A percentile compares a stretch with the other conserved stretches of the same genome.
These are phyloP conservation scores for Mormoops blainvillei DNA, from an alignment of 2,113 vertebrate genomes.

Conservation along the genomic window DNA sequence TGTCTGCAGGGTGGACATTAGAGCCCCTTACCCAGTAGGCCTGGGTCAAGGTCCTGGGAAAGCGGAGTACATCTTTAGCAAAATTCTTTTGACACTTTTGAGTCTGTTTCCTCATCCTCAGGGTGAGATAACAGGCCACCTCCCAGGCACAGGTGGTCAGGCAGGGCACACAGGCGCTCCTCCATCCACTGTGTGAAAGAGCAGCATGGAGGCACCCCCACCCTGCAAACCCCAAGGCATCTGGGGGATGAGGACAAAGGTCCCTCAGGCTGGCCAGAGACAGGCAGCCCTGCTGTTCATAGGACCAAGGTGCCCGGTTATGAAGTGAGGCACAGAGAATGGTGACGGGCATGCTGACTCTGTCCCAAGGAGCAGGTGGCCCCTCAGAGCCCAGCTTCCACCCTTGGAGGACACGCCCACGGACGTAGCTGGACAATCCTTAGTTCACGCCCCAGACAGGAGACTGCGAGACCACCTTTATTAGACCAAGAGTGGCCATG, in stretches of 20 bases:
- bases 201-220: background rate
- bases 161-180: background rate
- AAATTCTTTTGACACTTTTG: background rate
- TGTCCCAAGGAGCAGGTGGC: background rate
- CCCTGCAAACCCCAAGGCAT: background rate
- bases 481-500: background rate
- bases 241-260: background rate
- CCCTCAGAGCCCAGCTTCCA: background rate
- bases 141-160: background rate
- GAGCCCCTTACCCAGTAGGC: background rate
- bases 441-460: background rate
- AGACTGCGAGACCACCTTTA: constrained; percentile 4
- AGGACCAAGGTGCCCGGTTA: background rate
- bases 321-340: background rate
- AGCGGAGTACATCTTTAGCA: background rate
- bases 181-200: too few relatives aligned
- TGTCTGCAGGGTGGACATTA: background rate
- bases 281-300: background rate
- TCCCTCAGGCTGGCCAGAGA: background rate
- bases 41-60: background rate
- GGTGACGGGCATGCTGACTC: too few relatives aligned
- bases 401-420: background rate
- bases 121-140: background rate
- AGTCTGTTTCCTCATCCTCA: background rate
- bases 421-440: background rate